A percentile compares a stretch with the other conserved stretches of the same genome.
Evolutionary conservation across 2,113 vertebrate genomes (phyloP).

Genomic region (Cettia cetti): DNA sequence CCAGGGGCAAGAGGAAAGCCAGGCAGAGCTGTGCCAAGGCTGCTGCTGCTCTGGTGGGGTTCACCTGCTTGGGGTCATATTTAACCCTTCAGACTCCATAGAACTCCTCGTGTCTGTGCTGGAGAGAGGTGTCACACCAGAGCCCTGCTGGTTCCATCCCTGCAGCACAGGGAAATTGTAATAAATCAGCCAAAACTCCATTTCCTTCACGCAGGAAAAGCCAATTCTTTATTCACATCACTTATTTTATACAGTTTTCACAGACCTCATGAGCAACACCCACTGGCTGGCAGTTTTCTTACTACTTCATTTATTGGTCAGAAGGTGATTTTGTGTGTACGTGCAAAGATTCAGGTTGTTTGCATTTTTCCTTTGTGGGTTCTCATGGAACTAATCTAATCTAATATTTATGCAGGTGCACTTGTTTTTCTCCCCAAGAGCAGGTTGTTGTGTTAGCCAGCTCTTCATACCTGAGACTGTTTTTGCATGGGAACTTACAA

Average conservation of each 20-base stretch:
- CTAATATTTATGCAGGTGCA: background rate
- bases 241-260: background rate
- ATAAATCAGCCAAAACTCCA: background rate
- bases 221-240: background rate
- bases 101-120: fast-evolving
- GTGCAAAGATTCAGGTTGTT: background rate
- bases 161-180: background rate
- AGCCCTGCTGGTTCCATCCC: background rate
- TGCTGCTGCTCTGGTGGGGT: background rate
- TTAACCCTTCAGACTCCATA: background rate
- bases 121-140: background rate
- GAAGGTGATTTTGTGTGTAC: background rate
- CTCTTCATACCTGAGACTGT: background rate
- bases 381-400: background rate
- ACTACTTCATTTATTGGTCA: background rate
- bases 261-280: background rate
- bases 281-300: background rate
- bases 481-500: background rate
- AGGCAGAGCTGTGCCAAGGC: background rate
- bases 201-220: background rate
- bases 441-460: background rate
- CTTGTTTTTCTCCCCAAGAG: background rate
- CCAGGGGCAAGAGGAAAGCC: background rate
- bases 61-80: background rate
- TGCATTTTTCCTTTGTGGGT: background rate